Conservation (phyloP, 1,140 invertebrate genomes). For the Ceratina australensis region DNA sequence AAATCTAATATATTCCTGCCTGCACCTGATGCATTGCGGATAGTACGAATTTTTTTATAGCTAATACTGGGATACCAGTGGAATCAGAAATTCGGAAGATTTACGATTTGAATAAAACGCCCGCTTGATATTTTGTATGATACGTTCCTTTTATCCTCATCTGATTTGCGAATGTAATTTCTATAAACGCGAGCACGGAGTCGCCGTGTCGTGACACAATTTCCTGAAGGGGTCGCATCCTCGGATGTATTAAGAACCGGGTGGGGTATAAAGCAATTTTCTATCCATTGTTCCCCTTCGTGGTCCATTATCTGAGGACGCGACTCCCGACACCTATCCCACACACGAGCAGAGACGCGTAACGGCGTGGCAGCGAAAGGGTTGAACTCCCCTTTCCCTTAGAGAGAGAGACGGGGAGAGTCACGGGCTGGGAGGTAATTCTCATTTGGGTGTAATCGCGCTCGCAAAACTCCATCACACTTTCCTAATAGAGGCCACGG, state of each 20-base stretch:
- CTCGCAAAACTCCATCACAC: slow-evolving; percentile 81
- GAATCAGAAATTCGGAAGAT: not conserved
- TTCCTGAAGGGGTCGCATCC: slow-evolving; percentile 4
- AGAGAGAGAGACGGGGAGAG: slow-evolving; percentile 40
- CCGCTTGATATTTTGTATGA: too few species aligned
- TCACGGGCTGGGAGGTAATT: slow-evolving; percentile 72
- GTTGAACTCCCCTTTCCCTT: slow-evolving; percentile 47
- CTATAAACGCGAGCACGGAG: too few species aligned
- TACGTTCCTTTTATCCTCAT: too few species aligned
- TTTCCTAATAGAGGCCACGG: slow-evolving; percentile 79
- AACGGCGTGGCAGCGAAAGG: slow-evolving; percentile 55
- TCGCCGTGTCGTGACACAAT: slow-evolving; percentile 1
- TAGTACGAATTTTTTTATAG: not conserved
- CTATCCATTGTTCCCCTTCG: slow-evolving; percentile 62
- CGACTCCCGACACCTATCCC: slow-evolving; percentile 53
- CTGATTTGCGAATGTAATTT: not conserved
- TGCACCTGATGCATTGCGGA: too few species aligned
- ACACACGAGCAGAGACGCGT: slow-evolving; percentile 48
- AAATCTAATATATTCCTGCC: slow-evolving; percentile 41
- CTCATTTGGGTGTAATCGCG: slow-evolving; percentile 80
- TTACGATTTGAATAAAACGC: too few species aligned
- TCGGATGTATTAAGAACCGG: slow-evolving; percentile 45
- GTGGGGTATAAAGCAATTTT: slow-evolving; percentile 62
- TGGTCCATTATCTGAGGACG: slow-evolving; percentile 56
- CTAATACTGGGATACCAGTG: not conserved